These are phyloP conservation scores for Bombus cullumanus DNA, from an alignment of 1,140 invertebrate species.

Conservation along the genomic window DNA sequence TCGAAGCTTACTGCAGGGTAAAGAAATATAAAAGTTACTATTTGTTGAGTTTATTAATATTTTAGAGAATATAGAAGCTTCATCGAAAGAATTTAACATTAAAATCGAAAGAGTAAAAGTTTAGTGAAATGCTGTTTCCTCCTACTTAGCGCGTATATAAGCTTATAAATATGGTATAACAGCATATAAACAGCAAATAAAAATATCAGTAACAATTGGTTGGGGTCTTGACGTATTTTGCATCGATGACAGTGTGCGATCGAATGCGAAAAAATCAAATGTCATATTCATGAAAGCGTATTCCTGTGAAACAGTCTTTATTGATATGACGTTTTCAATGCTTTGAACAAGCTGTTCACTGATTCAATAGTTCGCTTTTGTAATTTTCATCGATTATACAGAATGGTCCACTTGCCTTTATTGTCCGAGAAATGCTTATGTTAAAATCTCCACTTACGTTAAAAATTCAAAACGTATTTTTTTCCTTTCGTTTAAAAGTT, in stretches of 20 bases:
- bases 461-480: background rate
- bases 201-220: constrained; percentile 18
- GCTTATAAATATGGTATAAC: background rate
- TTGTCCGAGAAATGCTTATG: background rate
- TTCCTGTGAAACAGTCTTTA: constrained; percentile 8
- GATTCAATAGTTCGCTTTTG: constrained; percentile 1
- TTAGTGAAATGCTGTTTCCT: background rate
- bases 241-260: background rate
- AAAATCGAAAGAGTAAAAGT: background rate
- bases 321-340: background rate
- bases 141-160: background rate
- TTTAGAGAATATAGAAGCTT: background rate
- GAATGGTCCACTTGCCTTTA: background rate
- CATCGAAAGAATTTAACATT: too few relatives aligned
- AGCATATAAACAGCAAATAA: background rate
- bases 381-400: background rate
- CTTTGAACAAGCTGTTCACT: background rate
- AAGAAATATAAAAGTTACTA: background rate
- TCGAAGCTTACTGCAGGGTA: too few relatives aligned
- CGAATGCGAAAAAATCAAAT: constrained; percentile 24
- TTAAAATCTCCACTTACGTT: too few relatives aligned
- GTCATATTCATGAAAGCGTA: constrained; percentile 23
- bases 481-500: background rate
- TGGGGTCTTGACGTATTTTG: background rate
- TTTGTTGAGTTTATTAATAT: too few relatives aligned